Evolutionary conservation across 2,113 vertebrate genomes (phyloP), one percentile per base, ranked within the genome.

Genomic region (Paradoxurus hermaphroditus): DNA sequence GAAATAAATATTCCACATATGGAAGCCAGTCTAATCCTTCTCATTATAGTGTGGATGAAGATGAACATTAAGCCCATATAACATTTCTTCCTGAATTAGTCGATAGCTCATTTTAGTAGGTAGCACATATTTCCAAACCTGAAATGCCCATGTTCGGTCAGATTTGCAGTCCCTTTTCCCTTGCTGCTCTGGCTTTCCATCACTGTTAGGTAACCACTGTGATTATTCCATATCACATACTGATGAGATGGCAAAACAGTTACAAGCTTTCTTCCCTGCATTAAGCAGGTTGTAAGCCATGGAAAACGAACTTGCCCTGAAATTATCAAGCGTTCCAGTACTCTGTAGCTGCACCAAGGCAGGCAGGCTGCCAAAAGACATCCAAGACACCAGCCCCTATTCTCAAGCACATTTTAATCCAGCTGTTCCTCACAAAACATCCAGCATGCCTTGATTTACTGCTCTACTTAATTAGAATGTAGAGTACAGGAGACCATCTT

Each of bases 61-160:
- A 99, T 99, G 98, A 99, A 99, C 98, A 99, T 99, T 99, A 99
- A 99, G 98, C 91, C 98, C 98, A 98, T 99, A 99, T 99, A 99
- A 98, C 99, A 99, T 98, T 99, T 99, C 98, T 98, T 98, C 98
- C 98, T 98, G 99, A 99, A 99, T 99, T 99, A 99, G 99, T 99
- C 99, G 79, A 99, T 99, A 99, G 99, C 98, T 99, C 99, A 99
- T 99, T 99, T 99, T 99, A 98, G 98, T 98, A 98, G 99, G 98
- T 98, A 98, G 98, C 98, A 98, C 98, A 99, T 99, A 99, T 99
- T 99, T 99, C 97, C 98, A 97, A 98, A 98, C 98, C 98, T 98
- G 98, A 99, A 99, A 99, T 99, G 98, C 97, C 98, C 97, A 97
- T 85, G 95, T 98, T 98, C 98, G 98, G 98, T 98, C 98, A 98